A percentile compares a stretch with the other conserved stretches of the same genome.
phyloP scores from a whole-genome alignment of 2,888 invertebrate species.

The Pinctada fucata region DNA sequence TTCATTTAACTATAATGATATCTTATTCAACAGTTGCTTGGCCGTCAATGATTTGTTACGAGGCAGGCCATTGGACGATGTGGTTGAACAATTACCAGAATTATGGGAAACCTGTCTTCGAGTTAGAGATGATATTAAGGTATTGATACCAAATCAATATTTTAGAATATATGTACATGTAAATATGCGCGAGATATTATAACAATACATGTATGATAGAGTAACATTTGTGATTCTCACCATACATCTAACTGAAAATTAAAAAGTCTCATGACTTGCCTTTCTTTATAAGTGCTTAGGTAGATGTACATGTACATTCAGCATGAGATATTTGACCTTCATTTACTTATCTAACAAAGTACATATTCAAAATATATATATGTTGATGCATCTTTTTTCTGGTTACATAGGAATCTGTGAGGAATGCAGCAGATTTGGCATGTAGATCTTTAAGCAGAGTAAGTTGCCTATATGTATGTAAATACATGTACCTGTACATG shows the following conservation, averaged over 20 bases:
- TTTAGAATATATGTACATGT: neutral
- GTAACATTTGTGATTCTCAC: neutral
- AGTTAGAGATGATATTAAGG: constrained; percentile 96
- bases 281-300: too few species aligned
- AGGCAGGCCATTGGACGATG: constrained; percentile 78
- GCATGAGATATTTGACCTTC: too few species aligned
- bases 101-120: constrained; percentile 90
- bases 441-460: constrained; percentile 76
- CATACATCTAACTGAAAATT: too few species aligned
- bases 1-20: too few species aligned
- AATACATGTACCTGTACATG: neutral
- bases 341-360: too few species aligned
- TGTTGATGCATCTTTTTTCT: neutral
- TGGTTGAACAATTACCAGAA: constrained; percentile 79
- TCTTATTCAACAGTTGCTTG: constrained; percentile 81
- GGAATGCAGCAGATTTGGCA: constrained; percentile 77
- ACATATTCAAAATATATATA: too few species aligned
- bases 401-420: constrained; percentile 75
- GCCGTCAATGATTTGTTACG: constrained; percentile 91
- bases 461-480: constrained; percentile 38
- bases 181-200: too few species aligned
- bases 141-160: constrained; percentile 76
- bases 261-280: too few species aligned
- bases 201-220: neutral
- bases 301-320: too few species aligned